Percentiles rank a stretch among this genome's conserved stretches.
Conservation (phyloP, 2,888 invertebrate genomes). For the Amblyteles armatorius region DNA sequence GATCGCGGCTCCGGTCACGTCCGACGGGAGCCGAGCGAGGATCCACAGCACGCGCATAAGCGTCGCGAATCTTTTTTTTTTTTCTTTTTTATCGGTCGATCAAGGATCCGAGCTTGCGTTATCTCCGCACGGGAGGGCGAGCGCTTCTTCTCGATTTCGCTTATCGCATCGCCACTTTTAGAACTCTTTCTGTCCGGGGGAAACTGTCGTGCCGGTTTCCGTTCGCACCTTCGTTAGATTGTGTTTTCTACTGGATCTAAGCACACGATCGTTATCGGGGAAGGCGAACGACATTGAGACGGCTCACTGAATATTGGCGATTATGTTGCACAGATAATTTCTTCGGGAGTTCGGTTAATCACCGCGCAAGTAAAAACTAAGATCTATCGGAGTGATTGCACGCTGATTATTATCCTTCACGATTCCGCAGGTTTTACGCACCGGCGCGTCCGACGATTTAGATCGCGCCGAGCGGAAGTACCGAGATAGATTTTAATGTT, state of each 20-base stretch:
- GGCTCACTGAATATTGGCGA: slow-evolving; percentile 15
- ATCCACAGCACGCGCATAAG: slow-evolving; percentile 15
- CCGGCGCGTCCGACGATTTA: neutral
- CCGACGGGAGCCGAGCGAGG: slow-evolving; percentile 64
- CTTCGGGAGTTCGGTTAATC: neutral
- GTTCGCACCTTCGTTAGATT: neutral
- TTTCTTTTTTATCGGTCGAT: slow-evolving; percentile 5
- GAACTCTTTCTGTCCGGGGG: too few relatives aligned
- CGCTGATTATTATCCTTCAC: slow-evolving; percentile 19
- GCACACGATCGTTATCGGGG: slow-evolving; percentile 27
- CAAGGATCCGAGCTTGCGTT: slow-evolving; percentile 49
- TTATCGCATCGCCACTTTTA: too few relatives aligned
- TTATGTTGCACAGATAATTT: neutral
- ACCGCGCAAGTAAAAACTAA: neutral
- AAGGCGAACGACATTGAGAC: neutral
- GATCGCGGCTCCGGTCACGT: slow-evolving; percentile 64
- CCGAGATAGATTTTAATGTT: too few relatives aligned
- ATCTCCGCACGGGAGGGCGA: neutral
- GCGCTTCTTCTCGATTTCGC: neutral
- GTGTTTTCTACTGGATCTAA: slow-evolving; percentile 5
- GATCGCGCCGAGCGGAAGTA: too few relatives aligned
- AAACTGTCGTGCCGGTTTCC: neutral
- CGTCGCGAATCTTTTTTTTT: neutral
- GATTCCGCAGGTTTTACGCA: slow-evolving; percentile 18
- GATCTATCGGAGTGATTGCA: neutral